A percentile compares a stretch with the other conserved stretches of the same genome.
Conservation (phyloP, 2,113 vertebrate genomes). For the Neodon shergylaensis region DNA sequence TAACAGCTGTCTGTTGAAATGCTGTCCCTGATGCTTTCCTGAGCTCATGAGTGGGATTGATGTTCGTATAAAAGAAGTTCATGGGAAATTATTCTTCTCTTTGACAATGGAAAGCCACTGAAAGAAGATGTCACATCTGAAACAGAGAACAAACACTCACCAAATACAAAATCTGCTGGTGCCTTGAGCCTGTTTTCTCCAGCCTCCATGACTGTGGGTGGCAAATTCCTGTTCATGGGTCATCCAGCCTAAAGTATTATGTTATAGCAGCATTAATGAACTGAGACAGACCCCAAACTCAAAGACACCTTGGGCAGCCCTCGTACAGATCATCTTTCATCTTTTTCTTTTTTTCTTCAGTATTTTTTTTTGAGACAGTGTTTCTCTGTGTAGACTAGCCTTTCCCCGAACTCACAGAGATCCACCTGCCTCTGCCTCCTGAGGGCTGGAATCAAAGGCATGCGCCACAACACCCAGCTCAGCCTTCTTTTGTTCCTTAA, state of each 20-base stretch:
- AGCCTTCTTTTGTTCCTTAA: not conserved
- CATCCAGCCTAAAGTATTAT: not conserved
- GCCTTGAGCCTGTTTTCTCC: not conserved
- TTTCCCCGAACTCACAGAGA: not conserved
- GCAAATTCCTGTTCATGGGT: not conserved
- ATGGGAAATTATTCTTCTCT: not conserved
- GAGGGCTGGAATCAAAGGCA: not conserved
- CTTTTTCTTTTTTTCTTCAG: not conserved
- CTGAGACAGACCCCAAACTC: not conserved
- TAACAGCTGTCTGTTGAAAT: not conserved
- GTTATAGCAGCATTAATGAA: not conserved
- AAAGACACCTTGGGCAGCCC: not conserved
- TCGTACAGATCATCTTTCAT: not conserved
- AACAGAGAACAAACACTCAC: not conserved
- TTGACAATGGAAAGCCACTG: not conserved
- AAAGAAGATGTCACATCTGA: not conserved
- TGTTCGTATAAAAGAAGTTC: not conserved
- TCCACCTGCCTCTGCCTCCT: not conserved
- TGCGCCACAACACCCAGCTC: not conserved
- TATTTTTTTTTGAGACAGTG: not conserved
- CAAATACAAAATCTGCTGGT: not conserved
- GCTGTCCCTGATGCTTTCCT: not conserved
- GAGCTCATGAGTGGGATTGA: not conserved
- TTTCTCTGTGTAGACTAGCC: not conserved
- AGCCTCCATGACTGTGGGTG: not conserved